Evolutionary conservation across 1,140 invertebrate species (phyloP).

Genomic region (Portunus trituberculatus): DNA sequence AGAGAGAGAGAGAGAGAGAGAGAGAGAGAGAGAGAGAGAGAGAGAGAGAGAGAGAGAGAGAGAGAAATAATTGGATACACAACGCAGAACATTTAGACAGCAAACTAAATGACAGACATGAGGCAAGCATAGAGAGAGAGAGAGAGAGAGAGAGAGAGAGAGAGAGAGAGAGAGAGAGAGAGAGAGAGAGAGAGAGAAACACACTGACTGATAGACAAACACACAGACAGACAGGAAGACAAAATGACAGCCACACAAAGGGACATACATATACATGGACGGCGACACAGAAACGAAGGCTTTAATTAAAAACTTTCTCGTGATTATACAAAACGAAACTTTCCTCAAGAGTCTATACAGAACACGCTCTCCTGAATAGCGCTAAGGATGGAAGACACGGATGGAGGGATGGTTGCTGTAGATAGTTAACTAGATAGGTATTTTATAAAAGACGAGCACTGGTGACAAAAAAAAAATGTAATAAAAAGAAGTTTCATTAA

Average conservation of each 20-base stretch:
- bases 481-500: no score
- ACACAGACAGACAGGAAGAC: not conserved
- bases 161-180: not conserved
- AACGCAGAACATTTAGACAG: no score
- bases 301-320: slow-evolving; percentile 15
- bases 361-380: not conserved
- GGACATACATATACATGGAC: no score
- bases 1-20: not conserved
- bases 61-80: no score
- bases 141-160: not conserved
- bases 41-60: not conserved
- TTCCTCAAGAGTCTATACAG: not conserved
- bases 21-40: not conserved
- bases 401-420: no score
- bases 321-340: slow-evolving; percentile 24
- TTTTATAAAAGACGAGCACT: no score
- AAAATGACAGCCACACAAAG: not conserved
- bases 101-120: not conserved
- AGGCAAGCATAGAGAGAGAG: not conserved
- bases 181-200: not conserved
- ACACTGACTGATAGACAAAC: not conserved
- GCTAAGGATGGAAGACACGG: not conserved
- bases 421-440: no score
- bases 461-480: no score
- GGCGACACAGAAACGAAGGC: not conserved